Base-by-base conservation (phyloP, 2,797 vertebrate species). In the Dryobates pubescens region DNA sequence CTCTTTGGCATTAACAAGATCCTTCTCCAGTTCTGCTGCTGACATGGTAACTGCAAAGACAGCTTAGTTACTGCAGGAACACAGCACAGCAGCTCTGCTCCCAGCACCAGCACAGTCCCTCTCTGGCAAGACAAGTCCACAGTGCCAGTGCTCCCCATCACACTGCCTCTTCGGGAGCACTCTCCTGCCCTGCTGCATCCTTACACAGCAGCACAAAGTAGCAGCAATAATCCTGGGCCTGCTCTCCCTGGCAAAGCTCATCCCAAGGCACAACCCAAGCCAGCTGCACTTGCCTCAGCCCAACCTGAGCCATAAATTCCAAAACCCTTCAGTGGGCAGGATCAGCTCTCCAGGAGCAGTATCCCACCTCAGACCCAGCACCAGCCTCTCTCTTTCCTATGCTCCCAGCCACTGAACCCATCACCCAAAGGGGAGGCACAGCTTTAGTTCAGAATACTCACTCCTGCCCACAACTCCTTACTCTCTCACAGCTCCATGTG, bases 1-100 rank as follows among this genome's bases (percentile, higher is more conserved):
- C 64, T 99, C 99, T 96, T 97, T 98, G 89, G 98, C 74, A 49
- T 90, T 96, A 94, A 95, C 97, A 69, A 98, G 95, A 84, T 99
- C 98, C 91, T 96, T 97, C 93, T 98, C 97, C 83, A 98, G 93
- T 8, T 95, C 97, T 34, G 92, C 92, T 58, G 94, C 51, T 62
- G 94, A 94, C 17, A 61, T 90, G 9, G 30, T 51, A 76, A 85
- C 98, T 97, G 96, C 96, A 74, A 94, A 96, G 73, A 96, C 32
- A 89, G 16, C 9, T 22, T 34, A 49, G 30, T 90, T 76, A 84
- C 36, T 27, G 20, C 45, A 89, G 30, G 36, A 54, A 65, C 13
- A 70, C 4, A 0, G 0, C 1, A 4, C 15, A 26, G 10, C 68
- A 61, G 19, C 14, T 79, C 53, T 15, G 15, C 73, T 6, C 8